phyloP scores from a whole-genome alignment of 1,140 invertebrate genomes.

The Drosophila oshimai region DNA sequence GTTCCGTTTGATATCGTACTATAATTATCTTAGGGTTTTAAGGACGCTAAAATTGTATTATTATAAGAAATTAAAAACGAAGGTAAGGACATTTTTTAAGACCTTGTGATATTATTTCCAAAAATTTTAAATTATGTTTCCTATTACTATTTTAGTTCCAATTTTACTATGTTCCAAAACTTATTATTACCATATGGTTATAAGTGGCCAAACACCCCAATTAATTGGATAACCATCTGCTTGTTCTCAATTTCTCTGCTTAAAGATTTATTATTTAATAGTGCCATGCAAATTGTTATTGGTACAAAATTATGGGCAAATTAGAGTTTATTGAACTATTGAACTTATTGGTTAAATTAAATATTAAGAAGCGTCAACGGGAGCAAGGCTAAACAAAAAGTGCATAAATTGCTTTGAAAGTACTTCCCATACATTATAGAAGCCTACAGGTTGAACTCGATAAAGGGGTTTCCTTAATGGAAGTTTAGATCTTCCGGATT shows the following conservation, averaged over 20 bases:
- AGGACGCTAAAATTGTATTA: too few relatives aligned
- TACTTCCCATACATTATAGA: background rate
- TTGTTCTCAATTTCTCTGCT: background rate
- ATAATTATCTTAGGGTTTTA: background rate
- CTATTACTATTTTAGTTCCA: too few relatives aligned
- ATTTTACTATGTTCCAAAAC: background rate
- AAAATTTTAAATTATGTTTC: too few relatives aligned
- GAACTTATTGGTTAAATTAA: background rate
- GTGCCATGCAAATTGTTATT: background rate
- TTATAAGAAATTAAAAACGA: too few relatives aligned
- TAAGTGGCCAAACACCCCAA: background rate
- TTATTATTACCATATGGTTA: too few relatives aligned
- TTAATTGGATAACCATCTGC: background rate
- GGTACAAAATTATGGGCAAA: background rate
- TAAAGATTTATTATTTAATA: background rate
- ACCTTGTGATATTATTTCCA: too few relatives aligned
- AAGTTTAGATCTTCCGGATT: conserved; percentile 1
- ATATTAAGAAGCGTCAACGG: background rate
- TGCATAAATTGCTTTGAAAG: too few relatives aligned
- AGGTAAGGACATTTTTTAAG: too few relatives aligned
- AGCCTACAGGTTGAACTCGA: background rate
- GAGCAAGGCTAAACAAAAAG: background rate
- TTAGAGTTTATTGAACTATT: background rate
- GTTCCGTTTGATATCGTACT: background rate
- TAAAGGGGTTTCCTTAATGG: conserved; percentile 6